Percentiles rank a stretch among this genome's conserved stretches.
Evolutionary conservation across 2,888 invertebrate species (phyloP).

Genomic region (Spialia ferax): DNA sequence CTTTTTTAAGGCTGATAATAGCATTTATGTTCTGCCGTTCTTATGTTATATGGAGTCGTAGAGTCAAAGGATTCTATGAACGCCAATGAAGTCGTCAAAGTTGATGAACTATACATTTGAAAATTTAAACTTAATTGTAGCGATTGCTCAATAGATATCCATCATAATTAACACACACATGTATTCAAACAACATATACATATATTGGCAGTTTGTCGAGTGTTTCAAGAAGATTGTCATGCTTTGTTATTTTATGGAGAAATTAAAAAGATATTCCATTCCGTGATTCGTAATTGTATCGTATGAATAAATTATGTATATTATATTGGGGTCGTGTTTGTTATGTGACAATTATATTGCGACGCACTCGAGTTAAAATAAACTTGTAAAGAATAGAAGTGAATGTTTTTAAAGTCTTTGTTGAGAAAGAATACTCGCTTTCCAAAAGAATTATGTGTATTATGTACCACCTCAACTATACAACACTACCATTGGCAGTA

Average conservation of each 20-base stretch:
- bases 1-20: too few relatives aligned
- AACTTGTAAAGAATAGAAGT: too few relatives aligned
- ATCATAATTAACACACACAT: neutral
- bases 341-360: slow-evolving; percentile 6
- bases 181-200: neutral
- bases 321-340: slow-evolving; percentile 19
- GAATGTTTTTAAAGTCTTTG: too few relatives aligned
- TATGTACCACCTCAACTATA: too few relatives aligned
- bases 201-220: slow-evolving; percentile 8
- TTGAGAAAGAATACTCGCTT: too few relatives aligned
- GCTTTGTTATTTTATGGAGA: slow-evolving; percentile 30
- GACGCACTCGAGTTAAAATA: too few relatives aligned
- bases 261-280: slow-evolving; percentile 28
- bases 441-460: too few relatives aligned
- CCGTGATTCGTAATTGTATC: slow-evolving; percentile 36
- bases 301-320: slow-evolving; percentile 34
- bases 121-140: neutral
- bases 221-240: slow-evolving; percentile 6
- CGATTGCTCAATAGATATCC: neutral
- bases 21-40: too few relatives aligned
- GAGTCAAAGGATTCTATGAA: neutral
- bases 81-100: too few relatives aligned
- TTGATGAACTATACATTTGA: neutral
- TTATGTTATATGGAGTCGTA: neutral
- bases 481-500: too few relatives aligned